A percentile compares a stretch with the other conserved stretches of the same genome.
Conservation (phyloP, 2,888 invertebrate species). For the Sphecodes monilicornis region DNA sequence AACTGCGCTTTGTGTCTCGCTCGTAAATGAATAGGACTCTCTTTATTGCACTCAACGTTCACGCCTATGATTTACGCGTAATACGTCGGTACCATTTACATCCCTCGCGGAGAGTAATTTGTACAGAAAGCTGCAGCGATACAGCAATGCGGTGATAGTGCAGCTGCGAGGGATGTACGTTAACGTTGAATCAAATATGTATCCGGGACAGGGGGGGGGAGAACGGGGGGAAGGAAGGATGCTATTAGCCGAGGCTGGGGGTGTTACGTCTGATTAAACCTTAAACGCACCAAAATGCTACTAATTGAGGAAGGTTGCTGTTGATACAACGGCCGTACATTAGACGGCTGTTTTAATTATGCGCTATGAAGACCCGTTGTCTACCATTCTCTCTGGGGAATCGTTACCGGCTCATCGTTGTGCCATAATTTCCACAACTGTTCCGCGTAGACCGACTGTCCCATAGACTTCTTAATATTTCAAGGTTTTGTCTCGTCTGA, state of each 20-base stretch:
- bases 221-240: not conserved
- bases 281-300: conserved; percentile 31
- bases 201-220: conserved; percentile 13
- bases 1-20: not conserved
- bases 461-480: not conserved
- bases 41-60: conserved; percentile 28
- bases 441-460: not conserved
- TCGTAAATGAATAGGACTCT: conserved; percentile 47
- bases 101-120: conserved; percentile 54
- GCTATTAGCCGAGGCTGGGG: conserved; percentile 26
- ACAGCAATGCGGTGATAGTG: conserved; percentile 38
- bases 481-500: too few species aligned
- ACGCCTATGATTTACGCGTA: conserved; percentile 75
- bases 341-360: not conserved
- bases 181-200: conserved; percentile 52
- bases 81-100: conserved; percentile 77
- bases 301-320: conserved; percentile 24
- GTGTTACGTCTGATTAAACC: conserved; percentile 31
- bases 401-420: not conserved
- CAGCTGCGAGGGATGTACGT: conserved; percentile 43
- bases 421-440: not conserved
- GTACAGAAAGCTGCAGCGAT: conserved; percentile 53
- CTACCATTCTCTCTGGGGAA: not conserved
- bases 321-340: not conserved
- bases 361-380: not conserved